Evolutionary conservation across 2,797 vertebrate species (phyloP).

Genomic region (Myiothlypis coronata): DNA sequence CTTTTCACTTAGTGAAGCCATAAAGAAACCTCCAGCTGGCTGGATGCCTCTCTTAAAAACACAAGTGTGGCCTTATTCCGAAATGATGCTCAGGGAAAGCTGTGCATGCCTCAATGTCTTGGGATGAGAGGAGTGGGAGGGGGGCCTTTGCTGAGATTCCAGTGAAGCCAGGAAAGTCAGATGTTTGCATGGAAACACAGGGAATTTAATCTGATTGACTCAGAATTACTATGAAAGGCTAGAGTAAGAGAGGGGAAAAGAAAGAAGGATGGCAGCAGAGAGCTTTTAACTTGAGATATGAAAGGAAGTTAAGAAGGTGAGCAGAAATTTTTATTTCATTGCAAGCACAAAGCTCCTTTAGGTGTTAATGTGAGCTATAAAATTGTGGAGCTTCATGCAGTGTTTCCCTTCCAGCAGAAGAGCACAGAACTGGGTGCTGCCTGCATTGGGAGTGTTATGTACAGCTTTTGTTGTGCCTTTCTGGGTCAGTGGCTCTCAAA

Average conservation of each 20-base stretch:
- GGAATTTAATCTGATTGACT: neutral
- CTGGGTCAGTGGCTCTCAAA: slow-evolving; percentile 20
- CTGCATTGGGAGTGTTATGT: neutral
- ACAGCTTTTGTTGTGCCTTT: slow-evolving; percentile 11
- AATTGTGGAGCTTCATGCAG: neutral
- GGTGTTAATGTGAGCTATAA: neutral
- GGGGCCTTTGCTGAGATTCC: neutral
- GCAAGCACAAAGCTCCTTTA: neutral
- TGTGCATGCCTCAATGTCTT: neutral
- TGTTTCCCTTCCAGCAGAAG: neutral
- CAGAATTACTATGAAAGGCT: neutral
- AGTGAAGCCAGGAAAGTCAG: neutral
- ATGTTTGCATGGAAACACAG: neutral
- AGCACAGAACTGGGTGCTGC: neutral
- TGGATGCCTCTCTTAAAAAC: slow-evolving; percentile 16
- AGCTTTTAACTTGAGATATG: neutral
- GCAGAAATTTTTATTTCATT: neutral
- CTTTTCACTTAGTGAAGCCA: slow-evolving; percentile 9
- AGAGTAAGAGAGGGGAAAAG: neutral
- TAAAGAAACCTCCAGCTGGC: slow-evolving; percentile 30
- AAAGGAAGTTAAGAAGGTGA: neutral
- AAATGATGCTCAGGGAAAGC: neutral
- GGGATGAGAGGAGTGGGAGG: neutral
- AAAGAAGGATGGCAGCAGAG: neutral
- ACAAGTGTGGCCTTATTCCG: neutral